Conservation (phyloP, 2,888 invertebrate species). For the Eristalinus aeneus region DNA sequence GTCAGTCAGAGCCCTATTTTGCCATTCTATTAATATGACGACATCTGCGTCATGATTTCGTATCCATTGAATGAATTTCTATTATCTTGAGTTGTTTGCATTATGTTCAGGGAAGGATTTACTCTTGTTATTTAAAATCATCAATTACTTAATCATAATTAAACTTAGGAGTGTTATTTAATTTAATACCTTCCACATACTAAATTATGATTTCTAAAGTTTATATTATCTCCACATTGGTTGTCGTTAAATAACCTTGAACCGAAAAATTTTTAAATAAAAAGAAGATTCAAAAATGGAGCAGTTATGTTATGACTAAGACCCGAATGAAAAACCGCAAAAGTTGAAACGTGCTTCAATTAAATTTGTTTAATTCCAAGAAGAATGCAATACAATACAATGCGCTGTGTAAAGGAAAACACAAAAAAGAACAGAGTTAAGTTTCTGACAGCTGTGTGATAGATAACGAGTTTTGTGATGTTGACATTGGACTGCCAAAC, state of each 20-base stretch:
- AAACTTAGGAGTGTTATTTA: not conserved
- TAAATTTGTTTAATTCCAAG: not conserved
- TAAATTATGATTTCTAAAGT: not conserved
- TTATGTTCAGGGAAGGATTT: not conserved
- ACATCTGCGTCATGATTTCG: constrained; percentile 49
- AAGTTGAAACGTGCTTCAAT: not conserved
- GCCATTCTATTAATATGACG: constrained; percentile 14
- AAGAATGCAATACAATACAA: constrained; percentile 11
- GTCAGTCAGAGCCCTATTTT: constrained; percentile 18
- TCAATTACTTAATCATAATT: not conserved
- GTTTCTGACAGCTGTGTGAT: not conserved
- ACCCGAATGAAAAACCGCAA: not conserved
- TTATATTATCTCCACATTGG: not conserved
- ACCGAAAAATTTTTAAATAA: not conserved
- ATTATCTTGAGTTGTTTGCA: not conserved
- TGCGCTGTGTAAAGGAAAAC: constrained; percentile 13
- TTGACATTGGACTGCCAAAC: not conserved
- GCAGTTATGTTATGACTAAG: not conserved
- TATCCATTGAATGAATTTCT: constrained; percentile 15
- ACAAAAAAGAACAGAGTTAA: constrained; percentile 4
- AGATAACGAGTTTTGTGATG: constrained; percentile 1
- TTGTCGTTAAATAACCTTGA: not conserved
- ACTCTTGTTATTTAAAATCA: not conserved
- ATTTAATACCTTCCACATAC: not conserved
- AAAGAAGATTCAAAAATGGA: not conserved